Base-by-base conservation (phyloP, 2,113 vertebrate species). In the Oryzias curvinotus region DNA sequence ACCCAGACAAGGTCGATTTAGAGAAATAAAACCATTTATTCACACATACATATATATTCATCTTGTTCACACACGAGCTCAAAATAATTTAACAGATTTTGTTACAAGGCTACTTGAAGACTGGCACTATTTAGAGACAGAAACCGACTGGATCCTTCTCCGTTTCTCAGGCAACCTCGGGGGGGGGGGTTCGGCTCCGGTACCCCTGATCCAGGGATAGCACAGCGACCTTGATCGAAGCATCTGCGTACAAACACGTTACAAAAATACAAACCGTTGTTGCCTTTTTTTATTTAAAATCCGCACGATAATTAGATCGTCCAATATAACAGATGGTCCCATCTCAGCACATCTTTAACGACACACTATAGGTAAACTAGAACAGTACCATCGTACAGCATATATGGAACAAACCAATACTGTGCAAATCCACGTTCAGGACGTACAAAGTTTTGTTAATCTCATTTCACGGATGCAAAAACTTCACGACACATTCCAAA, bases 41-140 rank as follows among this genome's bases (percentile, higher is more conserved):
- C 79, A 80, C 90, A 85, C 78, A 77, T 78, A n/a, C 36, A 36
- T 36, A 36, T 36, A 80, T 66, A 73, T 81, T 80, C 30, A 48
- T 69, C 62, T 77, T 75, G 78, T 83, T 83, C 73, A 82, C 70
- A 91, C 91, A 91, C 88, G 87, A 89, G 75, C 89, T 89, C 82
- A 85, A 91, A 89, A 91, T 90, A 87, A 89, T 87, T 84, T 90
- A 90, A 86, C 81, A 81, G 81, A 67, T 81, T 85, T 80, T 77
- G 64, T 90, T 77, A 81, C 84, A 86, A 92, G 90, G 85, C 89
- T 90, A 87, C 74, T 85, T 85, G 68, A 91, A 85, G 87, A 91
- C 92, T 95, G 94, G 93, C 91, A 94, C 92, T 91, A 93, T 84
- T 80, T 70, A 65, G 84, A 89, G 85, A 91, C 85, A 91, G 65